A percentile compares a stretch with the other conserved stretches of the same genome.
phyloP scores from a whole-genome alignment of 1,140 invertebrate species.

The Zophobas morio region DNA sequence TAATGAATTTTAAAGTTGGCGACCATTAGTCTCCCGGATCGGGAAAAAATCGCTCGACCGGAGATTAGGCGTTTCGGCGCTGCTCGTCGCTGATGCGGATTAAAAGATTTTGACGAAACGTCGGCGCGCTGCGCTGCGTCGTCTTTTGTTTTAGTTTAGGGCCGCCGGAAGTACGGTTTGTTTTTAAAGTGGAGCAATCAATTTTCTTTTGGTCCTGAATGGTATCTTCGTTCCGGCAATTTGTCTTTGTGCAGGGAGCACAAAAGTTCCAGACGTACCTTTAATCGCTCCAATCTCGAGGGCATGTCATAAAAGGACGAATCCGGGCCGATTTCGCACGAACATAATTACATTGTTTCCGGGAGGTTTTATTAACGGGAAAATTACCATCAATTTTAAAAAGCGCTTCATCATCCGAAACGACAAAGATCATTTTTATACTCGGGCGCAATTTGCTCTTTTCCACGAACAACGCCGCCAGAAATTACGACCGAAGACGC shows the following conservation, averaged over 20 bases:
- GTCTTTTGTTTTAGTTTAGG: constrained; percentile 30
- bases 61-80: constrained; percentile 41
- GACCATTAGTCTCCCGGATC: not conserved
- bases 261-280: constrained; percentile 16
- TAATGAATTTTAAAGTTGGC: constrained; percentile 1
- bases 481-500: no score
- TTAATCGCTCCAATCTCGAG: constrained; percentile 26
- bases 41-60: constrained; percentile 20
- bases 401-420: not conserved
- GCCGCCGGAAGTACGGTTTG: constrained; percentile 40
- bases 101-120: constrained; percentile 45
- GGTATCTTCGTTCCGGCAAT: constrained; percentile 43
- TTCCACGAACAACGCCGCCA: no score
- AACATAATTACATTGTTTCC: constrained; percentile 18
- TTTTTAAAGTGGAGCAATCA: constrained; percentile 46
- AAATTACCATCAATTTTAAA: not conserved
- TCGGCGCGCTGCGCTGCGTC: not conserved
- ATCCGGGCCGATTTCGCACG: not conserved
- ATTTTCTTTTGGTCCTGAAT: constrained; percentile 34
- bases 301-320: constrained; percentile 3
- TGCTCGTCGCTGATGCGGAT: constrained; percentile 32
- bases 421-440: no score
- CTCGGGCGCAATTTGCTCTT: no score
- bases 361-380: not conserved
- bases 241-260: constrained; percentile 43